A percentile compares a stretch with the other conserved stretches of the same genome.
These are phyloP conservation scores for Dendrocopos noguchii DNA, from an alignment of 2,113 vertebrate species.

Conservation along the genomic window DNA sequence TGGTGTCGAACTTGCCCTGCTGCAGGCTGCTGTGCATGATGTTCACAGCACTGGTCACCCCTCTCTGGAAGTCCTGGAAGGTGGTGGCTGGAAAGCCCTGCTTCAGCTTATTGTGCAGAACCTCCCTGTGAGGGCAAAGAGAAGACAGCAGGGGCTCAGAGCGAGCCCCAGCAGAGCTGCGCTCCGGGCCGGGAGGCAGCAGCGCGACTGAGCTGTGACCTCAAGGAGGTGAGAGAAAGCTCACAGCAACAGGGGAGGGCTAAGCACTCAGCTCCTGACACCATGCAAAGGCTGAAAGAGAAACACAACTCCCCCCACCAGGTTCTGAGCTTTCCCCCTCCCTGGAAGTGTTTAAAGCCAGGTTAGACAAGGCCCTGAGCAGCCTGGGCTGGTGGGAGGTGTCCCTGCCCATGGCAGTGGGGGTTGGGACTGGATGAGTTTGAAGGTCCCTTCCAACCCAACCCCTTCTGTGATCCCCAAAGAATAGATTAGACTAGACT, in stretches of 20 bases:
- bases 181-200: background rate
- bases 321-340: background rate
- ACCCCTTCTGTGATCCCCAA: too few species aligned
- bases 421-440: too few species aligned
- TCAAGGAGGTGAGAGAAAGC: background rate
- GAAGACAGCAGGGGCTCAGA: background rate
- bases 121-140: constrained; percentile 80
- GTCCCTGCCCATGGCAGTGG: too few species aligned
- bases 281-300: background rate
- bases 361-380: too few species aligned
- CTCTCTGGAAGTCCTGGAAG: constrained; percentile 95
- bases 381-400: too few species aligned
- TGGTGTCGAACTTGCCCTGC: constrained; percentile 96
- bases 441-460: too few species aligned
- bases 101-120: constrained; percentile 90
- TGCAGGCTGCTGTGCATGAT: constrained; percentile 98
- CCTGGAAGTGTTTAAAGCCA: too few species aligned
- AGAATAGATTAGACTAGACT: too few species aligned
- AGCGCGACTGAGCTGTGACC: background rate
- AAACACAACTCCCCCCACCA: background rate
- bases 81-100: constrained; percentile 95
- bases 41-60: constrained; percentile 96
- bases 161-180: background rate
- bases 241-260: background rate
- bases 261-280: background rate